Evolutionary conservation across 2,113 vertebrate genomes (phyloP).

Genomic region (Antechinus flavipes): DNA sequence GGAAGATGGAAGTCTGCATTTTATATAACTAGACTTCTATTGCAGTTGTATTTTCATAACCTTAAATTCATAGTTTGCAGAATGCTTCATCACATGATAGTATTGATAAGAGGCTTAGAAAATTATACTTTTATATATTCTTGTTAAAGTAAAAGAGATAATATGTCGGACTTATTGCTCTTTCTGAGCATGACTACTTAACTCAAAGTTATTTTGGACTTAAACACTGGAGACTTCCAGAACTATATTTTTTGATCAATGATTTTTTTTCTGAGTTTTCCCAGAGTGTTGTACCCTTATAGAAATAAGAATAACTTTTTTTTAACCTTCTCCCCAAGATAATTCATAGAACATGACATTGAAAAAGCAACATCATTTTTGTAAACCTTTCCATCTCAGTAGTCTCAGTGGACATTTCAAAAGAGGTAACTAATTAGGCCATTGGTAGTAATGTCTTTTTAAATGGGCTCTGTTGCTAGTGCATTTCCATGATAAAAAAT

Average conservation of each 20-base stretch:
- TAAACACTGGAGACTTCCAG: conserved; percentile 21
- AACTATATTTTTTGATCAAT: conserved; percentile 28
- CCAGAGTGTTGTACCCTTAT: neutral
- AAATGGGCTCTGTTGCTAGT: neutral
- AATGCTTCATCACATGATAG: conserved; percentile 7
- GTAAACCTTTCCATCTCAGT: conserved; percentile 3
- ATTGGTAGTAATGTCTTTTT: neutral
- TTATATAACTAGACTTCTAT: conserved; percentile 30
- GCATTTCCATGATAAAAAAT: neutral
- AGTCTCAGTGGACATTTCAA: neutral
- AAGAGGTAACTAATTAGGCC: conserved; percentile 7
- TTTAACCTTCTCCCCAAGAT: neutral
- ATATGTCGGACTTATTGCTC: neutral
- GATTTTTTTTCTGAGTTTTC: conserved; percentile 27
- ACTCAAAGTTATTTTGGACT: conserved; percentile 15
- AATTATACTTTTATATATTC: neutral
- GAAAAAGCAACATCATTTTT: conserved; percentile 8
- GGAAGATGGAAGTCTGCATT: conserved; percentile 58
- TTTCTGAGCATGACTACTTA: neutral
- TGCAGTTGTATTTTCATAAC: conserved; percentile 41
- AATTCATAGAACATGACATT: conserved; percentile 32
- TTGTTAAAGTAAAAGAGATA: conserved; percentile 18
- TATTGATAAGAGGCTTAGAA: neutral
- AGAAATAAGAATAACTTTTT: neutral
- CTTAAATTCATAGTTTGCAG: conserved; percentile 36